Evolutionary conservation across 2,113 vertebrate species (phyloP), one percentile per base, ranked within the genome.

Genomic region (Jacana jacana): DNA sequence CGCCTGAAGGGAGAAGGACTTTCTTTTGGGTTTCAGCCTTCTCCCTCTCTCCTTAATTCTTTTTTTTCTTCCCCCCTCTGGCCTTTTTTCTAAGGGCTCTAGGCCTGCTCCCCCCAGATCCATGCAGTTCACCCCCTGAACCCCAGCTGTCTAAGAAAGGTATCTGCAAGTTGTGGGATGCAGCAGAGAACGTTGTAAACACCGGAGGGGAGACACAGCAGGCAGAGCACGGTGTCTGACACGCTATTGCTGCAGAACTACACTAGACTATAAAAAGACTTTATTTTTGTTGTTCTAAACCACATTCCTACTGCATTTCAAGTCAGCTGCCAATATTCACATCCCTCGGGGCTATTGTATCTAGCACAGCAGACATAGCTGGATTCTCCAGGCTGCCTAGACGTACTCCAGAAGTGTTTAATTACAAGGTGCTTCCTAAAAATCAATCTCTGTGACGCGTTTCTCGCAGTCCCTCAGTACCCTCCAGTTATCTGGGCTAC

Each of bases 221-320:
- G 24, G 65, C n/a, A 49, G 48, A 46, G n/a, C 2, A 1, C 0
- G 0, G 58, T 58, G 10, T 39, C 16, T 51, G 22, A 49, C 51
- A 35, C 15, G 3, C 11, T 35, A 40, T 27, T 16, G 4, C 22
- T 37, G 4, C 16, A 20, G 22, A 30, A 79, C 28, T 13, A 44
- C 9, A 8, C 4, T 16, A 22, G 40, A 23, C 24, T 66, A 42
- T 13, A 33, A 87, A 18, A 24, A 78, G 22, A 17, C 10, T 31
- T 19, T 24, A 46, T 14, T 37, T 40, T 33, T 44, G 31, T n/a
- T 31, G 30, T 44, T 44, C 24, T 20, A 46, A 52, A 52, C 28
- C 1, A 2, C 16, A 35, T 23, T 31, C 22, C 37, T 20, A 12
- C 23, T 10, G 44, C 2, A 1, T 35, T 35, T 30, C 31, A 54